Conservation (phyloP, 2,113 vertebrate genomes). For the Jaculus jaculus region DNA sequence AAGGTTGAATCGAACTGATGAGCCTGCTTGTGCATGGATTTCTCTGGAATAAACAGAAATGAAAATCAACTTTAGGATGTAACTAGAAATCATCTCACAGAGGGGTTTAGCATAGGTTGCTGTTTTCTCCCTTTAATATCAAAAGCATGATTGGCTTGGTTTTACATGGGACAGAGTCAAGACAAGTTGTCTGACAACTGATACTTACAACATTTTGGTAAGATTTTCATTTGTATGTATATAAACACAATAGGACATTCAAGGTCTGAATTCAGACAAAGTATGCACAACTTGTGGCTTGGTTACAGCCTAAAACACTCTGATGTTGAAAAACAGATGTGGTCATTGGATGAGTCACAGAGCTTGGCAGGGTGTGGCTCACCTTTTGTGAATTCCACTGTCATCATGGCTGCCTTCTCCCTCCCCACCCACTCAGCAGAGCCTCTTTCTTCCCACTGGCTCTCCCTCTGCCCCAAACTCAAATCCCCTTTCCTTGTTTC, state of each 20-base stretch:
- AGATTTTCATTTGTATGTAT: neutral
- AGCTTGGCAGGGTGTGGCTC: too few species aligned
- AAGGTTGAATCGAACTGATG: neutral
- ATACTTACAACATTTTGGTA: neutral
- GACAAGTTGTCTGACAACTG: neutral
- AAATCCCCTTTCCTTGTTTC: neutral
- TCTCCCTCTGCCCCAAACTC: too few species aligned
- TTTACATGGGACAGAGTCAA: neutral
- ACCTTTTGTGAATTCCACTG: neutral
- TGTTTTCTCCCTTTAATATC: neutral
- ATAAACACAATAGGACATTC: neutral
- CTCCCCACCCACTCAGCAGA: neutral
- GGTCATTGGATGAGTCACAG: neutral
- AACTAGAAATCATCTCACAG: neutral
- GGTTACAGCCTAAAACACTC: neutral
- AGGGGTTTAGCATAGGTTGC: neutral
- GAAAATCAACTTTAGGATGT: neutral
- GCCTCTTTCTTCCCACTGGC: neutral
- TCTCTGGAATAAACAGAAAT: neutral
- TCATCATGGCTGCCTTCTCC: neutral
- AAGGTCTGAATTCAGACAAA: neutral
- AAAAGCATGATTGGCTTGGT: neutral
- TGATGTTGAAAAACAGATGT: slow-evolving; percentile 6
- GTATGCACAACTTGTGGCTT: neutral
- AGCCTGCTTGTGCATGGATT: neutral